Evolutionary conservation across 2,888 invertebrate species (phyloP), one percentile per base, ranked within the genome.

Genomic region (Shargacucullia verbasci): DNA sequence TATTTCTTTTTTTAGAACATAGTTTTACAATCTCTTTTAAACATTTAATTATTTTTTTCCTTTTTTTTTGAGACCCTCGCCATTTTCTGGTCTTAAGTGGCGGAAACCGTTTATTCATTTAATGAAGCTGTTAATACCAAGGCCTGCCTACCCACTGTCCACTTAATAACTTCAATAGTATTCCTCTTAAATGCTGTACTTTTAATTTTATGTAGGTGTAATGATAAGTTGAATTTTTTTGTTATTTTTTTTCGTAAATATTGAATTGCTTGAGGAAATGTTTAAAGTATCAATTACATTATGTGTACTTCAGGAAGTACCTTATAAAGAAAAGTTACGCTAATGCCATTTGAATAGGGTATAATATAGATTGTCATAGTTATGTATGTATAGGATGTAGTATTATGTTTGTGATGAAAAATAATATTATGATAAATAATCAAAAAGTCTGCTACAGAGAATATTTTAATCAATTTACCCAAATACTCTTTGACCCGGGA

Each of bases 101-200:
- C 34, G n/a, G n/a, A 39, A 14, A 67, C 48, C 53, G n/a, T 37
- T 59, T 6, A 8, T 15, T 14, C 31, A 35, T 41, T 39, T 66
- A 76, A 76, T 73, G 52, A 76, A 75, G 75, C 59, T 47, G 74
- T 75, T 68, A 66, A 34, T 34, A 64, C 55, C 71, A 75, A 75
- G 75, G 75, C 0, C 59, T 73, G 57, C 57, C 68, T 75, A 61
- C 73, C 71, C 69, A 71, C 73, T 52, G 73, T 61, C 72, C 67
- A 66, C 62, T 76, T 64, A 69, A 56, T 60, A 73, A 73, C 49
- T 63, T 52, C 61, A 48, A 70, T 68, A 60, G 13, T 73, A 55
- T 14, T 9, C 45, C 49, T 48, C 40, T 41, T 59, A 38, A 41
- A 15, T 14, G 14, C 14, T 35, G 46, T 40, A 66, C 37, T 69